These are phyloP conservation scores for Teleogryllus occipitalis DNA, from an alignment of 1,140 invertebrate genomes.

Conservation along the genomic window DNA sequence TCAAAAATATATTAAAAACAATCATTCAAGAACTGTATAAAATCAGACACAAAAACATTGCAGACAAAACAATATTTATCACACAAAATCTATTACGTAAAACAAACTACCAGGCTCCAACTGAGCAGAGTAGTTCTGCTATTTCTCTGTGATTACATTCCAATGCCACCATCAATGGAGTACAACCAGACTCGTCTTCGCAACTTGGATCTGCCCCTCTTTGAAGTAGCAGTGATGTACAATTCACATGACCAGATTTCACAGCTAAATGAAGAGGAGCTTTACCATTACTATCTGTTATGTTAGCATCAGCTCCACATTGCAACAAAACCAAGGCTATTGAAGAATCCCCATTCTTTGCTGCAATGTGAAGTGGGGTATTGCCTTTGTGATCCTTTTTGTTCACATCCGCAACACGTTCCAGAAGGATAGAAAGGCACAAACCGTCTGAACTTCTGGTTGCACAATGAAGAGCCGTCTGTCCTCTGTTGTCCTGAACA, in stretches of 20 bases:
- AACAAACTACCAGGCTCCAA: too few relatives aligned
- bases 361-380: not conserved
- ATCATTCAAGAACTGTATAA: too few relatives aligned
- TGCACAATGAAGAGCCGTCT: not conserved
- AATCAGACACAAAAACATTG: too few relatives aligned
- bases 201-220: not conserved
- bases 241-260: not conserved
- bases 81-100: too few relatives aligned
- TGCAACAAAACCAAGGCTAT: not conserved
- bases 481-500: not conserved
- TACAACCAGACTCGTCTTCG: not conserved
- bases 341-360: not conserved
- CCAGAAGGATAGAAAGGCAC: not conserved
- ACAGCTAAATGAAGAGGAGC: not conserved
- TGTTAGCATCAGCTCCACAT: not conserved
- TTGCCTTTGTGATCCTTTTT: not conserved
- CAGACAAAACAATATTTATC: too few relatives aligned
- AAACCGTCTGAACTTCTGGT: not conserved
- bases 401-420: not conserved
- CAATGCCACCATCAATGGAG: not conserved
- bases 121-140: too few relatives aligned
- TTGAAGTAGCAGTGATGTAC: not conserved
- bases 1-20: too few relatives aligned
- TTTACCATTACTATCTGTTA: not conserved
- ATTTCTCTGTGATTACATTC: too few relatives aligned